These are phyloP conservation scores for Caenorhabditis doughertyi DNA, from an alignment of 2,888 invertebrate species.

Conservation along the genomic window DNA sequence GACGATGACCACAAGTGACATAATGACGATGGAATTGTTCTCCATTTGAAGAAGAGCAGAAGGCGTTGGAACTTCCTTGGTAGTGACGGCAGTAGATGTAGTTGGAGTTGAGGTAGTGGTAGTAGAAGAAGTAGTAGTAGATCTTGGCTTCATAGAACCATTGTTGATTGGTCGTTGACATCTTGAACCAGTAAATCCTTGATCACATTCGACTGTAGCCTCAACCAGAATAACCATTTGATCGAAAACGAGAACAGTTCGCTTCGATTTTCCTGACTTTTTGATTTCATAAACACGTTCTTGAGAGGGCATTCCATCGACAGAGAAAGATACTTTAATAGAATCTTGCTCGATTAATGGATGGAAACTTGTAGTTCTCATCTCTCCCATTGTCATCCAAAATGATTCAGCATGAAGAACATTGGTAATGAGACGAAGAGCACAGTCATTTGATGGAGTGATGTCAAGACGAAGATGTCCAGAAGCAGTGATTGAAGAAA, in stretches of 20 bases:
- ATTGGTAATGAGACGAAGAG: constrained; percentile 9
- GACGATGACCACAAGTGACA: background rate
- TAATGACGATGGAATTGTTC: background rate
- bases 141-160: background rate
- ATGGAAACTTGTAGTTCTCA: background rate
- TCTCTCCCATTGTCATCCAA: background rate
- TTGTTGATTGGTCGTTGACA: background rate
- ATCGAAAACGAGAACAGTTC: background rate
- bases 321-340: background rate
- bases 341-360: background rate
- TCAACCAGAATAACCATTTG: constrained; percentile 15
- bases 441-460: constrained; percentile 20
- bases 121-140: constrained; percentile 13
- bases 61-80: background rate
- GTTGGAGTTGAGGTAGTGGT: background rate
- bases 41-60: background rate
- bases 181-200: constrained; percentile 7
- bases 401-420: constrained; percentile 11
- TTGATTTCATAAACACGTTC: background rate
- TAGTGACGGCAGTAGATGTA: background rate
- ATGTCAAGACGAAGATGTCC: constrained; percentile 29
- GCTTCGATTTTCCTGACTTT: background rate
- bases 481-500: background rate
- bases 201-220: constrained; percentile 18
- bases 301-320: background rate